These are phyloP conservation scores for Drosophila azteca DNA, from an alignment of 1,140 invertebrate genomes.

Conservation along the genomic window DNA sequence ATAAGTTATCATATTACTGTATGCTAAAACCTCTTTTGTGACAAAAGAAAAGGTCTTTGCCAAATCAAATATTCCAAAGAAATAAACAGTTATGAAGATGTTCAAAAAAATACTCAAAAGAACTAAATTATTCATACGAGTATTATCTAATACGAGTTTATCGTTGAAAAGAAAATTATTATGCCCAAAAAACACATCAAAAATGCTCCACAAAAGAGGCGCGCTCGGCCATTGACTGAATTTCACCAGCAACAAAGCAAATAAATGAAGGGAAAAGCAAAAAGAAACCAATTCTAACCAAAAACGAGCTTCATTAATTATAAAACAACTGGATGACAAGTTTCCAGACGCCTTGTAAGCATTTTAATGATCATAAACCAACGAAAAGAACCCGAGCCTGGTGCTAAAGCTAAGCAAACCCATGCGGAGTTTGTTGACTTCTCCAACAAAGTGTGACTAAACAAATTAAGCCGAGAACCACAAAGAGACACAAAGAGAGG, in stretches of 20 bases:
- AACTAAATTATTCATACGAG: not conserved
- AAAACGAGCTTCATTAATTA: constrained; percentile 72
- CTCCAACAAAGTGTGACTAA: constrained; percentile 80
- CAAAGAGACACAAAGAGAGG: constrained; percentile 2
- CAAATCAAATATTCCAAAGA: no score
- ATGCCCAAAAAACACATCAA: not conserved
- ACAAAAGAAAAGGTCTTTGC: no score
- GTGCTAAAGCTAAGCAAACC: constrained; percentile 46
- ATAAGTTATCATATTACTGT: no score
- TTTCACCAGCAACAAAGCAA: constrained; percentile 21
- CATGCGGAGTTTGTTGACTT: constrained; percentile 79
- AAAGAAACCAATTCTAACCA: constrained; percentile 24
- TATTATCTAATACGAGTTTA: not conserved
- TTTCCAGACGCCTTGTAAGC: constrained; percentile 55
- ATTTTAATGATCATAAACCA: constrained; percentile 67
- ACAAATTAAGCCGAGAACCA: constrained; percentile 75
- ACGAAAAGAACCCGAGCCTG: constrained; percentile 26
- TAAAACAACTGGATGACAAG: constrained; percentile 63
- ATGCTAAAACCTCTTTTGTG: no score
- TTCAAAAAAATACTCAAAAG: not conserved
- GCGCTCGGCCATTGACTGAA: constrained; percentile 23
- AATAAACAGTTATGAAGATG: no score
- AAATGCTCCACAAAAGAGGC: not conserved
- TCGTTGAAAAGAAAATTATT: not conserved
- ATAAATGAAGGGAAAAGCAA: constrained; percentile 13